Evolutionary conservation across 2,113 vertebrate species (phyloP).

Genomic region (Nerophis ophidion): DNA sequence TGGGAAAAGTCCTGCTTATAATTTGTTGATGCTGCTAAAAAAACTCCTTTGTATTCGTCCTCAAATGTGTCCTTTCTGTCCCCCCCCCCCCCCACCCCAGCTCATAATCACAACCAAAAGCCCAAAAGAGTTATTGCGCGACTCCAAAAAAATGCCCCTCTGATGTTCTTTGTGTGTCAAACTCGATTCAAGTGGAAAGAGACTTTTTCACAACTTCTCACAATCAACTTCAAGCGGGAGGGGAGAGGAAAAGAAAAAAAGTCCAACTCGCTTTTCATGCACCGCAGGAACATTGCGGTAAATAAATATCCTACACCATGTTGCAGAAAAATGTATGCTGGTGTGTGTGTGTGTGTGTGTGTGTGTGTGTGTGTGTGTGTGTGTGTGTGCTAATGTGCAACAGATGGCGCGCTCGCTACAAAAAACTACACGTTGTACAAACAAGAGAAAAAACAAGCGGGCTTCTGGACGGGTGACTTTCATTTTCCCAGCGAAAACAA

Average conservation of each 20-base stretch:
- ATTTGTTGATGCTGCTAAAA: conserved; percentile 58
- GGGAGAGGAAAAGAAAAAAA: conserved; percentile 28
- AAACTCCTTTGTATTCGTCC: conserved; percentile 61
- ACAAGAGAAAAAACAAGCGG: conserved; percentile 9
- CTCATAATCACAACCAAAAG: conserved; percentile 74
- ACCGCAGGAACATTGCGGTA: conserved; percentile 38
- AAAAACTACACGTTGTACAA: conserved; percentile 24
- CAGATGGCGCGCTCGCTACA: conserved; percentile 49
- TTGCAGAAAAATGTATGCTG: conserved; percentile 27
- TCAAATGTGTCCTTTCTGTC: conserved; percentile 46
- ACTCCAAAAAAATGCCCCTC: conserved; percentile 41
- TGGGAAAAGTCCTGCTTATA: conserved; percentile 57
- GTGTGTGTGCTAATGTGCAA: conserved; percentile 46
- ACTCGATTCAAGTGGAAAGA: conserved; percentile 62
- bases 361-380: too few species aligned
- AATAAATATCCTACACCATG: conserved; percentile 34
- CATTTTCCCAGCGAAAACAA: conserved; percentile 32
- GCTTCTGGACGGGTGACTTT: conserved; percentile 14
- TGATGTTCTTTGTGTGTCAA: conserved; percentile 61
- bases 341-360: too few species aligned
- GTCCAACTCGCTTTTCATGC: conserved; percentile 25
- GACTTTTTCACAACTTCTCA: conserved; percentile 22
- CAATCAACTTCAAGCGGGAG: conserved; percentile 16
- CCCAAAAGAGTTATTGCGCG: conserved; percentile 53
- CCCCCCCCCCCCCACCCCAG: conserved; percentile 43